Evolutionary conservation across 2,113 vertebrate species (phyloP).

Genomic region (Lagopus leucura): DNA sequence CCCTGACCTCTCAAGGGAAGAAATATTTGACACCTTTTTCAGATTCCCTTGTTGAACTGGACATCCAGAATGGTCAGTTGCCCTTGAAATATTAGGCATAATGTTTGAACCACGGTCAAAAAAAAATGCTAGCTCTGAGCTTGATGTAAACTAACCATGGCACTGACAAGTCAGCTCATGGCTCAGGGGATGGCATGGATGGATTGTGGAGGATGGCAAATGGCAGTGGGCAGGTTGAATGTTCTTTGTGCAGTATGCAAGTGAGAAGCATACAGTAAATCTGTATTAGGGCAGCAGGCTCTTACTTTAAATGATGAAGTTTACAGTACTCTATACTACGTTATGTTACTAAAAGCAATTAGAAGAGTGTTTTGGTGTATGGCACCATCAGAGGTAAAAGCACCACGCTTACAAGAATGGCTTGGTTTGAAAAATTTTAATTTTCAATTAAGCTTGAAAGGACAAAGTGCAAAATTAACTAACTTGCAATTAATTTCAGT

Average conservation of each 20-base stretch:
- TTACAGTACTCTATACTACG: neutral
- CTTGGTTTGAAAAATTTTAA: slow-evolving; percentile 51
- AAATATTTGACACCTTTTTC: neutral
- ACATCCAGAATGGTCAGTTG: neutral
- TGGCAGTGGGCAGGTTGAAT: neutral
- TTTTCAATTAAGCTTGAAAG: slow-evolving; percentile 79
- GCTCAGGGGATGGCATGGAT: neutral
- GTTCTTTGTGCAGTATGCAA: neutral
- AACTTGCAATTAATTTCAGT: slow-evolving; percentile 84
- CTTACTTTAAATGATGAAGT: neutral
- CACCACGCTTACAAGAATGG: slow-evolving; percentile 19
- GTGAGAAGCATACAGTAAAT: neutral
- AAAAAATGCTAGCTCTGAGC: neutral
- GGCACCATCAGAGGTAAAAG: slow-evolving; percentile 18
- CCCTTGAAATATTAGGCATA: neutral
- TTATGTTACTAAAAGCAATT: neutral
- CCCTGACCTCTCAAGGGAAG: neutral
- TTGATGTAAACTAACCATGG: neutral
- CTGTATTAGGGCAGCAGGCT: neutral
- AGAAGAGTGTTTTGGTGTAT: slow-evolving; percentile 9
- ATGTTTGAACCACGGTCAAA: neutral
- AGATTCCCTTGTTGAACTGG: neutral
- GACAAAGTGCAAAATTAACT: slow-evolving; percentile 80
- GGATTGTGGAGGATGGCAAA: neutral
- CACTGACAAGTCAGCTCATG: neutral